Conservation (phyloP, 2,888 invertebrate genomes). For the Sicus ferrugineus region DNA sequence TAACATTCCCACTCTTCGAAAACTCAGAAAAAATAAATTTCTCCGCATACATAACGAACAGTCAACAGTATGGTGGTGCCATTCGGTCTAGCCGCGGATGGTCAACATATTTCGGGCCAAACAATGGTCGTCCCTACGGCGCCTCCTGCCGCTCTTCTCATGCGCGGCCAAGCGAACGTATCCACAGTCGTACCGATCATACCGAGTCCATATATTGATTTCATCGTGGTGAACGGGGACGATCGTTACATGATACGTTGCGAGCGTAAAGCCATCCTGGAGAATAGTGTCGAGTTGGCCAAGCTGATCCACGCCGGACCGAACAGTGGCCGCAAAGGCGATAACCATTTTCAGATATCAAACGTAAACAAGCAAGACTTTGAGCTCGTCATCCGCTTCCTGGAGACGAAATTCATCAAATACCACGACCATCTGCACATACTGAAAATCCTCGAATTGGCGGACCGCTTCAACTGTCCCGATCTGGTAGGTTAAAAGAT, state of each 20-base stretch:
- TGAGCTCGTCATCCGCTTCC: conserved; percentile 61
- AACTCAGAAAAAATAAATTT: not conserved
- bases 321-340: conserved; percentile 62
- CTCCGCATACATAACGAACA: conserved; percentile 38
- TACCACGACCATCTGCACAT: conserved; percentile 63
- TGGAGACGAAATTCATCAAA: conserved; percentile 63
- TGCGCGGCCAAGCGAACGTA: conserved; percentile 53
- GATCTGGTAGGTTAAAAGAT: conserved; percentile 55
- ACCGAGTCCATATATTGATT: conserved; percentile 61
- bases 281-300: conserved; percentile 62
- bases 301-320: conserved; percentile 62
- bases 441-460: conserved; percentile 61
- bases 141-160: conserved; percentile 56
- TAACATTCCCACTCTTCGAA: not conserved
- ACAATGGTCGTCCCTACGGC: conserved; percentile 53
- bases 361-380: conserved; percentile 63
- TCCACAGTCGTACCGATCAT: conserved; percentile 58
- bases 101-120: conserved; percentile 53
- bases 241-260: conserved; percentile 63
- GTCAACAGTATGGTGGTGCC: conserved; percentile 59
- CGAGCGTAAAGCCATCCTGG: conserved; percentile 60
- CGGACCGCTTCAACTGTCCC: conserved; percentile 64
- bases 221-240: conserved; percentile 63
- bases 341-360: conserved; percentile 63
- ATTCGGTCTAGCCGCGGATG: conserved; percentile 60